Evolutionary conservation across 2,113 vertebrate genomes (phyloP), one percentile per base, ranked within the genome.

Genomic region (Myxocyprinus asiaticus): DNA sequence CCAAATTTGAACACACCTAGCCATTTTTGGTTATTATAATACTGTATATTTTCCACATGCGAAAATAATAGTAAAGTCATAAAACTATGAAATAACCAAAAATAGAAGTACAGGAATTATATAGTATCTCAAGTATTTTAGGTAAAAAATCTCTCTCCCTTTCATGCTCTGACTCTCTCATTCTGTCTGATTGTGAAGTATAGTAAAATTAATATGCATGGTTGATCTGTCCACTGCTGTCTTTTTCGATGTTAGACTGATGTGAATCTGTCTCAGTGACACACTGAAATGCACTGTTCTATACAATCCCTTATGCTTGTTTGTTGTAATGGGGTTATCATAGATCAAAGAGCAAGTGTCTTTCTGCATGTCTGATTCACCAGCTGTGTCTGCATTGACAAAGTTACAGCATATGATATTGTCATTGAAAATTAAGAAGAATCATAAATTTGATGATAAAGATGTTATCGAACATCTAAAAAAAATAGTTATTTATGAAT

Each of bases 251-350:
- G 74, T 65, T 17, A 51, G 5, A 76, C 8, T 44, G 74, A 76
- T 53, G 59, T 65, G 47, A 76, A 76, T 17, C 74, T 76, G 62
- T 44, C 74, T 64, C 33, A 43, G 48, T 76, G 48, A 66, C 53
- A 3, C 3, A 33, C 48, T 76, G 74, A 65, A 65, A 22, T 65
- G 5, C 17, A 63, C 17, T 33, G 22, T 33, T 33, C 22, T 3
- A 42, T 63, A 9, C 33, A 17, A 22, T 76, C 73, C 47, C 62
- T 65, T 22, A 44, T 76, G 73, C 73, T 22, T 42, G 62, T 65
- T 62, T 65, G 48, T 62, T 76, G 22, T 66, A 76, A 65, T 17
- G 62, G 62, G 73, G 12, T 61, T 45, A 65, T 76, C 48, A 9
- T n/a, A 55, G 50, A 76, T 76, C 47, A 76, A 65, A 76, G 12